Evolutionary conservation across 2,797 vertebrate genomes (phyloP), one percentile per base, ranked within the genome.

Genomic region (Enteromius thamalakanensis): DNA sequence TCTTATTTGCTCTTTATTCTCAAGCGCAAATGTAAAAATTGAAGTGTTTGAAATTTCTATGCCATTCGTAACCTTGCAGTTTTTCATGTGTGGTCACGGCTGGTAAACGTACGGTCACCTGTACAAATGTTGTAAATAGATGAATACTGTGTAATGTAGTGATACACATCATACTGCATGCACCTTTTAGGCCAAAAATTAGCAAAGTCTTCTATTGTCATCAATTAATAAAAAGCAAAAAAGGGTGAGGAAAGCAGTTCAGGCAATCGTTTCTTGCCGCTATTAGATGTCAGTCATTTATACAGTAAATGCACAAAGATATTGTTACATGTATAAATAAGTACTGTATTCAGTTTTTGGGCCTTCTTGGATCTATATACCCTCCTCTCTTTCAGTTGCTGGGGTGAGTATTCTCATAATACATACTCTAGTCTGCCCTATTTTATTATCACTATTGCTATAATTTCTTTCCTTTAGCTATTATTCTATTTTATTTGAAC

Each of bases 41-140:
- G 37, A 60, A 74, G 37, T 84, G 74, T 89, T 87, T 85, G 47
- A 76, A 67, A 72, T 85, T 85, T 85, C 32, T 74, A 85, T 82
- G 19, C 85, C 80, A 87, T 81, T 81, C 53, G 51, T 84, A 74
- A 80, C 65, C 69, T 32, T 60, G 26, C 26, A 1, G 17, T 88
- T 79, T 79, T 90, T 89, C 85, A 89, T 80, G 90, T 92, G 91
- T 86, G 90, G 90, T 91, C 90, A 87, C 79, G 86, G 84, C 89
- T 90, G 89, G 91, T 91, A 76, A 90, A 81, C 93, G 90, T 92
- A 91, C 90, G 87, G 91, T 95, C 90, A 92, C 89, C 91, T 98
- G 97, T 98, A 97, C 90, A 94, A 95, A 94, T 91, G 90, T 89
- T 99, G 97, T 99, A 99, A 95, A 99, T 99, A 98, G 26, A 96